phyloP scores from a whole-genome alignment of 2,888 invertebrate species.

The Encarsia formosa region DNA sequence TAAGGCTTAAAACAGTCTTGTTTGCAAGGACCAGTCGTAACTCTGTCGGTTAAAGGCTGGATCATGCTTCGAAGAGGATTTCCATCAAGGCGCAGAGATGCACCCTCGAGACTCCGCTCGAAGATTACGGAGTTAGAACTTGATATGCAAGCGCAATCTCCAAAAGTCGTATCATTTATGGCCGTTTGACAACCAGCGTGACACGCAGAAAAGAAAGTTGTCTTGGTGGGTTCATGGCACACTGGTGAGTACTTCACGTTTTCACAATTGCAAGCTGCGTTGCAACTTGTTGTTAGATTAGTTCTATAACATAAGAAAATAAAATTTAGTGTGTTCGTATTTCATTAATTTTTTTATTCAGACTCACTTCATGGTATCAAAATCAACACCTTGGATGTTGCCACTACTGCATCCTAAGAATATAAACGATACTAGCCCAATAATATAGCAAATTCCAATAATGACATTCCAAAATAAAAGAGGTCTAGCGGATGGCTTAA shows the following conservation, averaged over 20 bases:
- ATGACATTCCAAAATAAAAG: slow-evolving; percentile 62
- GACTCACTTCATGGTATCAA: slow-evolving; percentile 44
- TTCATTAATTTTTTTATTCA: no score
- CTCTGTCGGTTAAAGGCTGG: slow-evolving; percentile 20
- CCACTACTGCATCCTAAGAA: slow-evolving; percentile 56
- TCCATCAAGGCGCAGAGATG: slow-evolving; percentile 1
- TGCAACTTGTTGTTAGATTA: slow-evolving; percentile 57
- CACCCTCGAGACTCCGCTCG: not conserved
- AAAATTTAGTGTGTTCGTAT: no score
- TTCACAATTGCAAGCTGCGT: slow-evolving; percentile 59
- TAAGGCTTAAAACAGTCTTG: slow-evolving; percentile 47
- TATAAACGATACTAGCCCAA: slow-evolving; percentile 55
- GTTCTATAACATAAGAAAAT: slow-evolving; percentile 44
- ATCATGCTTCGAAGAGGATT: not conserved
- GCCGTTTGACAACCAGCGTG: slow-evolving; percentile 63
- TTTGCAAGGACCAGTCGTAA: slow-evolving; percentile 47
- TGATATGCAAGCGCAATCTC: slow-evolving; percentile 40
- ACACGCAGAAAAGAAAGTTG: slow-evolving; percentile 68
- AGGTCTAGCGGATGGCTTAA: slow-evolving; percentile 57
- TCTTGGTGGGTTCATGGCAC: slow-evolving; percentile 56
- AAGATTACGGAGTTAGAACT: not conserved
- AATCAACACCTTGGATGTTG: slow-evolving; percentile 46
- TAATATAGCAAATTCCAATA: slow-evolving; percentile 56
- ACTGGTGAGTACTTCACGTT: slow-evolving; percentile 62
- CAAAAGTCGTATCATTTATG: slow-evolving; percentile 42